Percentiles rank a stretch among this genome's conserved stretches.
These are phyloP conservation scores for Lasius fuliginosus DNA, from an alignment of 2,888 invertebrate genomes.

Conservation along the genomic window DNA sequence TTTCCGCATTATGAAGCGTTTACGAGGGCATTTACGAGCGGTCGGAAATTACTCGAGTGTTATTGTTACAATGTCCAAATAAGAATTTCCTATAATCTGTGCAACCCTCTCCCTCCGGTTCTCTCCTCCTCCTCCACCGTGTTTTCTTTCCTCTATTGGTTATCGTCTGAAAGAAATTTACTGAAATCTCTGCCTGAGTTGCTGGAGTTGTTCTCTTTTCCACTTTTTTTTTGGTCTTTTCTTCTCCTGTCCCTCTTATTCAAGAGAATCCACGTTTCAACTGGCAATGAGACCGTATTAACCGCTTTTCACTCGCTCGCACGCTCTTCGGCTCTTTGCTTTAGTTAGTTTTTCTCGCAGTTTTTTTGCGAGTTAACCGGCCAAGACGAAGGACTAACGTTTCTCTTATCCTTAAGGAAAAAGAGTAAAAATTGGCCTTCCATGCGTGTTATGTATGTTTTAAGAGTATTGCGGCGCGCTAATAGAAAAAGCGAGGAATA, in stretches of 20 bases:
- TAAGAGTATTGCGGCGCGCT: too few species aligned
- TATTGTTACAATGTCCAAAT: constrained; percentile 72
- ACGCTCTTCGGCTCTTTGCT: constrained; percentile 66
- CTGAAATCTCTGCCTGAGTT: too few species aligned
- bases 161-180: constrained; percentile 57
- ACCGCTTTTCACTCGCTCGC: constrained; percentile 62
- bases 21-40: constrained; percentile 75
- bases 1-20: constrained; percentile 77
- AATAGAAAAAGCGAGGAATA: constrained; percentile 60
- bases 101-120: constrained; percentile 5
- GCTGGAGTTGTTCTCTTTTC: too few species aligned
- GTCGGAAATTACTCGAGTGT: constrained; percentile 75
- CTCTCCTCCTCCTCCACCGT: too few species aligned
- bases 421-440: constrained; percentile 83
- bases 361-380: constrained; percentile 60
- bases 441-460: too few species aligned
- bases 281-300: constrained; percentile 18
- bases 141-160: too few species aligned
- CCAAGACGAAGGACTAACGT: constrained; percentile 74
- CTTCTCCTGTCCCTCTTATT: constrained; percentile 37
- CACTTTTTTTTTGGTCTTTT: constrained; percentile 39
- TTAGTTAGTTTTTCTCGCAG: constrained; percentile 68
- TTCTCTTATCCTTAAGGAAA: constrained; percentile 81
- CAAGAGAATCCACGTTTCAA: constrained; percentile 61
- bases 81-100: constrained; percentile 1